phyloP scores from a whole-genome alignment of 2,797 vertebrate species.

The Hybognathus amarus region DNA sequence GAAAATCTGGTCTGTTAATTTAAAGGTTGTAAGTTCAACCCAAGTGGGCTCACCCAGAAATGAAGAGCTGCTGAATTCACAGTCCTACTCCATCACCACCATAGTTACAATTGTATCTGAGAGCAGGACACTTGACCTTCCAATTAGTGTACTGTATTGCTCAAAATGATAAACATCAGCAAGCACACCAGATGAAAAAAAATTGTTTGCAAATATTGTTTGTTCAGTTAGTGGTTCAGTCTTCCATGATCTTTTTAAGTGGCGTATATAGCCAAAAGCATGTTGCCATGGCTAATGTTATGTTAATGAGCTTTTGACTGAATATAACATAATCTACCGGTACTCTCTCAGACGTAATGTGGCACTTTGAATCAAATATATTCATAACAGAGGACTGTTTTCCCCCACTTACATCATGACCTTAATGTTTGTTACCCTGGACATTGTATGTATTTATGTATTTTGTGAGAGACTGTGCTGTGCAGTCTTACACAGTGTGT shows the following conservation, averaged over 20 bases:
- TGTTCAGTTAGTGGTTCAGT: background rate
- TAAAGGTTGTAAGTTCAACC: slow-evolving; percentile 25
- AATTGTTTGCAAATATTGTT: background rate
- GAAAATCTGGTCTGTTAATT: slow-evolving; percentile 7
- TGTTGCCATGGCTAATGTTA: background rate
- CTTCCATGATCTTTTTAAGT: background rate
- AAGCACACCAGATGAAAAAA: background rate
- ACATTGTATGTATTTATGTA: background rate
- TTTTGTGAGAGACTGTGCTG: background rate
- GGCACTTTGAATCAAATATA: slow-evolving; percentile 4
- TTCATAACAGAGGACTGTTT: background rate
- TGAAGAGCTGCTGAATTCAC: slow-evolving; percentile 15
- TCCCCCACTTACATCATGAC: background rate
- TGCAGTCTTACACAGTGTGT: background rate
- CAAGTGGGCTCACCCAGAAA: background rate
- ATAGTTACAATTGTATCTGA: background rate
- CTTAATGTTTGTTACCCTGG: background rate
- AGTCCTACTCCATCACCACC: background rate
- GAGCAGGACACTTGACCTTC: background rate
- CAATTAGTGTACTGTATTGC: background rate
- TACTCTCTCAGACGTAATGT: background rate
- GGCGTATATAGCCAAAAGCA: slow-evolving; percentile 3
- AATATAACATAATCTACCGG: background rate
- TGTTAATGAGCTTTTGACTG: slow-evolving; percentile 8
- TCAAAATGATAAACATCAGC: background rate